These are phyloP conservation scores for Eupithecia dodoneata DNA, from an alignment of 2,888 invertebrate genomes.

Conservation along the genomic window DNA sequence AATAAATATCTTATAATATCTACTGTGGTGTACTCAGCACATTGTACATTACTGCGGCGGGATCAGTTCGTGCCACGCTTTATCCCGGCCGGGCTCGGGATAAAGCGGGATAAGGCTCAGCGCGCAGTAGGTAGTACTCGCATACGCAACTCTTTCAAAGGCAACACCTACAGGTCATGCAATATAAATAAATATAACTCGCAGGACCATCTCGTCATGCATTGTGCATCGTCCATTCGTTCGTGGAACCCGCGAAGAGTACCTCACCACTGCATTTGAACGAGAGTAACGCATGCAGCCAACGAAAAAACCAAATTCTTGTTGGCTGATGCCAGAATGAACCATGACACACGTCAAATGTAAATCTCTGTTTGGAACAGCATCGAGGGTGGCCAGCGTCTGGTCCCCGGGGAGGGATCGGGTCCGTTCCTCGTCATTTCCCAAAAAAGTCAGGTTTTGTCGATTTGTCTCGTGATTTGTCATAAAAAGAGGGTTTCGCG, in stretches of 20 bases:
- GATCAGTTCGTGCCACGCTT: not conserved
- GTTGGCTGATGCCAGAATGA: too few relatives aligned
- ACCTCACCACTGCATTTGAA: not conserved
- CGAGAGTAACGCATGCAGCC: not conserved
- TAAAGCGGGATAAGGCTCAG: too few relatives aligned
- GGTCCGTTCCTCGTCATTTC: not conserved
- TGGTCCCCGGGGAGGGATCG: not conserved
- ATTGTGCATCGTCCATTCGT: too few relatives aligned
- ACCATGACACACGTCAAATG: not conserved
- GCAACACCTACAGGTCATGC: too few relatives aligned
- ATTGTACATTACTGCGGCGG: not conserved
- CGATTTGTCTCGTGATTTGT: conserved; percentile 32
- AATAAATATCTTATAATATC: not conserved
- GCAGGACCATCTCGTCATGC: too few relatives aligned
- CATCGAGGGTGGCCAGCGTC: not conserved
- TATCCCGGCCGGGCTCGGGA: not conserved
- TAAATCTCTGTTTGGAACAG: not conserved
- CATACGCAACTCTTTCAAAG: not conserved
- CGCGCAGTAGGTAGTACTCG: too few relatives aligned
- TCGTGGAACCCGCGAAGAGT: too few relatives aligned
- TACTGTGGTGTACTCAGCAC: not conserved
- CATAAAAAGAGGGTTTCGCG: not conserved
- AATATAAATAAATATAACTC: too few relatives aligned
- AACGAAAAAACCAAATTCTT: not conserved
- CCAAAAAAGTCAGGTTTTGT: conserved; percentile 33